phyloP scores from a whole-genome alignment of 2,113 vertebrate species.

The Pelecanoides urinatrix region DNA sequence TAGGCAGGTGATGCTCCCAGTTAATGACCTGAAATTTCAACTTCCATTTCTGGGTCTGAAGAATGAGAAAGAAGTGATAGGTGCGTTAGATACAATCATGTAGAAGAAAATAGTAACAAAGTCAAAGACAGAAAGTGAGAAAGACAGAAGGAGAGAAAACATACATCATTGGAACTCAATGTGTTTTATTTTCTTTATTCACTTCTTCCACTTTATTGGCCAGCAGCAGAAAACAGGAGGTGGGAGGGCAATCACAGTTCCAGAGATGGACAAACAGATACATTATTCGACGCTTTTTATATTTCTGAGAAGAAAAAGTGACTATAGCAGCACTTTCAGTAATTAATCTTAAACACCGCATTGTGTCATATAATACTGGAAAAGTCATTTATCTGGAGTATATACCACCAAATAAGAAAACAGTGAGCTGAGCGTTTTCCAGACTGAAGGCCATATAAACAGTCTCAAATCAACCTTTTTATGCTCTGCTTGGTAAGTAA shows the following conservation, averaged over 20 bases:
- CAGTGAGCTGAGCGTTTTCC: not conserved
- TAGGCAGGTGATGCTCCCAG: not conserved
- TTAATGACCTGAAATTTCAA: not conserved
- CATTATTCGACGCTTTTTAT: not conserved
- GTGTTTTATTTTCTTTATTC: not conserved
- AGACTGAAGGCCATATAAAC: not conserved
- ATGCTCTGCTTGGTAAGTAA: not conserved
- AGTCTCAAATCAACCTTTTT: not conserved
- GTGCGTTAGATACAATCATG: not conserved
- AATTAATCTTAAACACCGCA: not conserved
- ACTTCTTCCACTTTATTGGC: not conserved
- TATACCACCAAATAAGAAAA: not conserved
- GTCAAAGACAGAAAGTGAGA: not conserved
- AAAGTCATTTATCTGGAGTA: not conserved
- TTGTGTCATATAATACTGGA: not conserved
- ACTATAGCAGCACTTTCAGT: not conserved
- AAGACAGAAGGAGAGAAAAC: not conserved
- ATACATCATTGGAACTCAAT: not conserved
- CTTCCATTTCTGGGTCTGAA: not conserved
- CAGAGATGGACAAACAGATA: not conserved
- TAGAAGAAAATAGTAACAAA: not conserved
- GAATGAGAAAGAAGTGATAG: not conserved
- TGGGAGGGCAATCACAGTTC: not conserved
- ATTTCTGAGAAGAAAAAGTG: not conserved
- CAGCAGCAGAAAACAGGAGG: not conserved